A percentile compares a stretch with the other conserved stretches of the same genome.
Evolutionary conservation across 2,113 vertebrate genomes (phyloP).

Genomic region (Thomomys bottae): DNA sequence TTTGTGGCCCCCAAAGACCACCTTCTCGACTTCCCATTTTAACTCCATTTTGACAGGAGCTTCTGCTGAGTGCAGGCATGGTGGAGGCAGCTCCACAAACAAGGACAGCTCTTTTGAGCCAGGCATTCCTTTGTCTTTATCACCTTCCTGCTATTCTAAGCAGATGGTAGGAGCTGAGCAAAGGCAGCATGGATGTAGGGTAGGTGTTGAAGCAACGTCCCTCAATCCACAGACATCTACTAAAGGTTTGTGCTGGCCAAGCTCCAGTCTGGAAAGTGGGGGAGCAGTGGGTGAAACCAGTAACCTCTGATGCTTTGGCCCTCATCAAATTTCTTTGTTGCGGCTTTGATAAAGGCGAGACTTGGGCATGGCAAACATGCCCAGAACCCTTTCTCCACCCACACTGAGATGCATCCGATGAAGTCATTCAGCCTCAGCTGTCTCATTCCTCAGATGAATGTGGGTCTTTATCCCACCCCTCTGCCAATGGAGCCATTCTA

Average conservation of each 20-base stretch:
- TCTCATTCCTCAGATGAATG: constrained; percentile 23
- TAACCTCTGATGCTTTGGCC: neutral
- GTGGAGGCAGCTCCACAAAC: neutral
- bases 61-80: neutral
- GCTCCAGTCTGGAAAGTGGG: neutral
- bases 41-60: constrained; percentile 32
- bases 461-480: neutral
- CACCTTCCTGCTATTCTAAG: neutral
- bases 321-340: neutral
- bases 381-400: neutral
- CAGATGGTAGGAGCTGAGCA: neutral
- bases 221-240: neutral
- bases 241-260: neutral
- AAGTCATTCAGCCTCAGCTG: constrained; percentile 54
- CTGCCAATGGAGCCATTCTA: constrained; percentile 37
- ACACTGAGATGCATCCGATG: neutral
- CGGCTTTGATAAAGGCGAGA: neutral
- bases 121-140: neutral
- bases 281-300: neutral
- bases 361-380: neutral
- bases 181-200: neutral
- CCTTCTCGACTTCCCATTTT: neutral
- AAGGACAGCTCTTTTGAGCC: neutral
- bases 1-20: constrained; percentile 76
- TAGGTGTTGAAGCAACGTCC: neutral